Evolutionary conservation across 2,888 invertebrate species (phyloP), one percentile per base, ranked within the genome.

Genomic region (Fragum whitleyi): DNA sequence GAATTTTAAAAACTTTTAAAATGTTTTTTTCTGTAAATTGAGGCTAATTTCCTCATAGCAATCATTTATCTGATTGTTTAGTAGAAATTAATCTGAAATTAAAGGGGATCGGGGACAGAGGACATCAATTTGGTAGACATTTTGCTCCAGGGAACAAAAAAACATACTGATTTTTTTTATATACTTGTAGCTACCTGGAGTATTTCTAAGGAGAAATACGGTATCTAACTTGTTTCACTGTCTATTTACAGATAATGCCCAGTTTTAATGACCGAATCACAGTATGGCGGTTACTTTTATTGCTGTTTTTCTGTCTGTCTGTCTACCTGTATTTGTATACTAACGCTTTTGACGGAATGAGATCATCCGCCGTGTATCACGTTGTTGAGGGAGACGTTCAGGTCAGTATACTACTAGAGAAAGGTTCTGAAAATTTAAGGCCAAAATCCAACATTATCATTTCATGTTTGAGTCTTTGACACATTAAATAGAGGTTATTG

Each of bases 241-340:
- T 26, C 23, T 36, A 68, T 6, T 61, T 23, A 7, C 29, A 32
- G 32, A 61, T 26, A 32, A 61, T 61, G 61, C 61, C 61, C 14
- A 32, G 29, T 29, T 29, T 65, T 2, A 77, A 76, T 57, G 85
- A 85, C 39, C 79, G 75, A 14, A 59, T 77, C 7, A 73, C 85
- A 16, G 39, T 81, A 39, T 82, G 79, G 81, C 71, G 81, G n/a
- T 53, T 85, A 26, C 53, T 82, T 42, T 9, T 82, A 16, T 47
- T 85, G 26, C 57, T 85, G 9, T 47, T 83, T 19, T 51, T 59
- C 6, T 78, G 85, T 61, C 70, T 79, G 32, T 76, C 77, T 7
- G 59, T 85, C 28, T 85, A 85, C 53, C 57, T 85, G 16, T 85
- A 85, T 68, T 67, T 85, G 23, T 85, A 85, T 59, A 79, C 85